phyloP scores from a whole-genome alignment of 1,140 invertebrate species.

The Ceratosolen solmsi region DNA sequence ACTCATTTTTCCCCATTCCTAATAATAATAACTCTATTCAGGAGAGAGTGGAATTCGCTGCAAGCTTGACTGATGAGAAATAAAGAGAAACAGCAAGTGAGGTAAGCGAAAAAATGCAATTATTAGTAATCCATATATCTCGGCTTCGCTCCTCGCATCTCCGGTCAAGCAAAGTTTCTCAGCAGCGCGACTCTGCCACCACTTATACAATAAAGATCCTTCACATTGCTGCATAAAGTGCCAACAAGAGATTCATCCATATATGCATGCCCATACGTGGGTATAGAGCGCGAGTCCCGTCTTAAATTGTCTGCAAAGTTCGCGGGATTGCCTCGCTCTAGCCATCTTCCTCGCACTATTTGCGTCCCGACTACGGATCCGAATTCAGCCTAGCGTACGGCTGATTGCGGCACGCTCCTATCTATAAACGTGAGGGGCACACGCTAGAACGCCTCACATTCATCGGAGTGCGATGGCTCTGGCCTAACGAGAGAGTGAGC shows the following conservation, averaged over 20 bases:
- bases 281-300: neutral
- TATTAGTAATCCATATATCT: no score
- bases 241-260: no score
- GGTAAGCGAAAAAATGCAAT: no score
- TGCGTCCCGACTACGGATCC: neutral
- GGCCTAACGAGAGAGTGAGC: neutral
- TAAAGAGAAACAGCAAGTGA: no score
- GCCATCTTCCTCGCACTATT: neutral
- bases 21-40: no score
- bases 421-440: conserved; percentile 20
- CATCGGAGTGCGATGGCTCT: neutral
- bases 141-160: no score
- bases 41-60: no score
- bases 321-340: conserved; percentile 22
- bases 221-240: neutral
- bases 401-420: conserved; percentile 53
- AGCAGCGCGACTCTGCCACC: no score
- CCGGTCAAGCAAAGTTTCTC: neutral
- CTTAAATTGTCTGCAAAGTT: conserved; percentile 55
- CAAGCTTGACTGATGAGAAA: no score
- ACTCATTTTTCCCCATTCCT: no score
- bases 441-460: conserved; percentile 11
- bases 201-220: conserved; percentile 23
- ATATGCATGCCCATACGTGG: no score
- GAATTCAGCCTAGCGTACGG: conserved; percentile 43